Conservation (phyloP, 2,888 invertebrate genomes). For the Pachliopta kotzebuea region DNA sequence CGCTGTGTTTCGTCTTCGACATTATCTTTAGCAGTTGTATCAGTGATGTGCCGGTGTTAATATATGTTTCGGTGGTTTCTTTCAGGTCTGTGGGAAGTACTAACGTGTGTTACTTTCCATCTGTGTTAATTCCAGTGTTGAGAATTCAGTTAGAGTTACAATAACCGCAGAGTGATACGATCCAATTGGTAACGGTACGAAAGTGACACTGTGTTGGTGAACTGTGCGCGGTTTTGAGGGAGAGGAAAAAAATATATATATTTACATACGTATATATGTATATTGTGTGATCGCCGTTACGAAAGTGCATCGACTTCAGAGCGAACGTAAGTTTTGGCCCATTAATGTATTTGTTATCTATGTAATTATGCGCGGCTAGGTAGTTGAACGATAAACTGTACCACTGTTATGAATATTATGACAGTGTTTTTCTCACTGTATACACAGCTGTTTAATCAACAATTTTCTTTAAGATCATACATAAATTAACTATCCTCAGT, state of each 20-base stretch:
- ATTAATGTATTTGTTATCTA: slow-evolving; percentile 37
- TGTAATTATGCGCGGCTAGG: slow-evolving; percentile 17
- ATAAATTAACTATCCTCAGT: no score
- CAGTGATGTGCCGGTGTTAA: slow-evolving; percentile 42
- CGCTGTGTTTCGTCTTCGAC: slow-evolving; percentile 26
- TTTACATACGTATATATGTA: slow-evolving; percentile 35
- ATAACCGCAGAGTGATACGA: slow-evolving; percentile 75
- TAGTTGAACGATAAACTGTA: slow-evolving; percentile 26
- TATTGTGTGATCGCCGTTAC: slow-evolving; percentile 44
- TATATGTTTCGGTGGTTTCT: slow-evolving; percentile 54
- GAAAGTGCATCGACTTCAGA: slow-evolving; percentile 37
- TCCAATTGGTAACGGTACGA: slow-evolving; percentile 64
- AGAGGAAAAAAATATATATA: slow-evolving; percentile 40
- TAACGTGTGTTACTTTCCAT: slow-evolving; percentile 71
- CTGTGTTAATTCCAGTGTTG: slow-evolving; percentile 66
- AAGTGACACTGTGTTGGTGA: slow-evolving; percentile 72
- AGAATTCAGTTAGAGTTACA: slow-evolving; percentile 62
- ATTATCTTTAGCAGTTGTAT: slow-evolving; percentile 15
- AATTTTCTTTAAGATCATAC: no score
- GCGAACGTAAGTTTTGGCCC: slow-evolving; percentile 33
- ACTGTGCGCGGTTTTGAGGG: slow-evolving; percentile 57
- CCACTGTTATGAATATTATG: slow-evolving; percentile 15
- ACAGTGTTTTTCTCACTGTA: slow-evolving; percentile 16
- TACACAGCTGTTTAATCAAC: neutral
- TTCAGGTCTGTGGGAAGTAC: slow-evolving; percentile 71